These are phyloP conservation scores for Drosophila serrata DNA, from an alignment of 1,140 invertebrate species.

Conservation along the genomic window DNA sequence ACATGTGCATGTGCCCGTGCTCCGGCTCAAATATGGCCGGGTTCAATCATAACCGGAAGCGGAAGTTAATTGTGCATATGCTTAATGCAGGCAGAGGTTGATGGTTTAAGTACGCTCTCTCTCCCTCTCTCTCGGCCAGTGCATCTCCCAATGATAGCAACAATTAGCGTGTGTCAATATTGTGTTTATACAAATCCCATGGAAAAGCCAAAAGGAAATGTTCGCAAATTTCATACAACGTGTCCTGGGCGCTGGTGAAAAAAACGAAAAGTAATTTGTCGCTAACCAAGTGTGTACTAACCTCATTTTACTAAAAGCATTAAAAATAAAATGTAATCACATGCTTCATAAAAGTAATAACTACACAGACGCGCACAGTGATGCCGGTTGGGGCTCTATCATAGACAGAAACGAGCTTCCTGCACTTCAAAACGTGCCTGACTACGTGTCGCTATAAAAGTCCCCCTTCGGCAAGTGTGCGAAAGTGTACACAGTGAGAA, in stretches of 20 bases:
- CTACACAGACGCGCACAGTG: slow-evolving; percentile 54
- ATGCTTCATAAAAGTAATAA: slow-evolving; percentile 84
- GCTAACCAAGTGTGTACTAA: slow-evolving; percentile 84
- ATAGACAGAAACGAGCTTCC: slow-evolving; percentile 55
- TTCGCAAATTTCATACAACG: slow-evolving; percentile 36
- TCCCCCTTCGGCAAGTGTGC: slow-evolving; percentile 45
- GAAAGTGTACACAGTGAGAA: slow-evolving; percentile 17
- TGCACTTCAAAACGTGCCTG: slow-evolving; percentile 74
- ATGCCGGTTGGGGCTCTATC: slow-evolving; percentile 27
- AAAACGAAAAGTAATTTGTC: slow-evolving; percentile 82
- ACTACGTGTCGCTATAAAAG: slow-evolving; percentile 80
- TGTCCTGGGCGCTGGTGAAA: slow-evolving; percentile 1
- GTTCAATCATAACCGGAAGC: slow-evolving; percentile 79
- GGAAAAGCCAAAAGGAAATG: slow-evolving; percentile 16
- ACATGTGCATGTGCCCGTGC: slow-evolving; percentile 2
- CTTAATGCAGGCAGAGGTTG: slow-evolving; percentile 45
- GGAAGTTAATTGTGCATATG: slow-evolving; percentile 78
- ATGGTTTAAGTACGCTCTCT: slow-evolving; percentile 29
- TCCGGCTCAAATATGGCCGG: slow-evolving; percentile 22
- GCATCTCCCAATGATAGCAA: slow-evolving; percentile 35
- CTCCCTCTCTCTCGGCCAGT: slow-evolving; percentile 1
- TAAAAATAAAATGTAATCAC: slow-evolving; percentile 84
- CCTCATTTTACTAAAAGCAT: slow-evolving; percentile 84
- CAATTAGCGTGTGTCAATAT: slow-evolving; percentile 56
- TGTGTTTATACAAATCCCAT: slow-evolving; percentile 17